A percentile compares a stretch with the other conserved stretches of the same genome.
Conservation (phyloP, 2,113 vertebrate species). For the Elgaria multicarinata region DNA sequence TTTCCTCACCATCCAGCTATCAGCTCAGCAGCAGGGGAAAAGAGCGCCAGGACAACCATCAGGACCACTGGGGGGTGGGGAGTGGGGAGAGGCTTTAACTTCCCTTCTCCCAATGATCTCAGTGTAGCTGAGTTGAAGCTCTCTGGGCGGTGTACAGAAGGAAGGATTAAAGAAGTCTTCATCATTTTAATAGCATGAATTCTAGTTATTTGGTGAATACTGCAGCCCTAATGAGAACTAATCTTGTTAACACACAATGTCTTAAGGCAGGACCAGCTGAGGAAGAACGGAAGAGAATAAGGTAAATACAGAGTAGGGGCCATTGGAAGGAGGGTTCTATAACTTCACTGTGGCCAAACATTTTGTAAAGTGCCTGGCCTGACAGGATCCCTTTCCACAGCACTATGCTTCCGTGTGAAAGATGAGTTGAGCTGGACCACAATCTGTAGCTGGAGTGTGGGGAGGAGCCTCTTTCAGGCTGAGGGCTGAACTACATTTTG, state of each 20-base stretch:
- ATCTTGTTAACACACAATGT: neutral
- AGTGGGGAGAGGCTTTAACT: too few species aligned
- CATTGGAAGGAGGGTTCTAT: neutral
- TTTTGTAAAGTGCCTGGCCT: neutral
- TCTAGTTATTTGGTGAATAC: neutral
- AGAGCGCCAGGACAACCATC: too few species aligned
- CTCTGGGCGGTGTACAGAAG: too few species aligned
- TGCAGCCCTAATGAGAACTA: neutral
- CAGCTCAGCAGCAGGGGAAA: too few species aligned
- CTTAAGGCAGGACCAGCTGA: neutral
- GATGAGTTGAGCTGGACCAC: too few species aligned
- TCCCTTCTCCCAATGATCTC: too few species aligned
- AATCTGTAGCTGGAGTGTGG: too few species aligned
- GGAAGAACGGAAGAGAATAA: neutral
- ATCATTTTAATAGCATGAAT: neutral
- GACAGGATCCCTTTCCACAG: neutral
- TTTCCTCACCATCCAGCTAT: too few species aligned
- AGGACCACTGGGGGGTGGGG: too few species aligned
- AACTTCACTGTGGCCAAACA: neutral
- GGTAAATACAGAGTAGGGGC: neutral
- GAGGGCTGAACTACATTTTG: too few species aligned
- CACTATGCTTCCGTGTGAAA: neutral
- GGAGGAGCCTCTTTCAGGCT: too few species aligned
- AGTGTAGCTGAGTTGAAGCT: too few species aligned
- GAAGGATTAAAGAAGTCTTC: neutral